Percentiles rank a stretch among this genome's conserved stretches.
These are phyloP conservation scores for Empidonax alnorum DNA, from an alignment of 2,113 vertebrate genomes.

Conservation along the genomic window DNA sequence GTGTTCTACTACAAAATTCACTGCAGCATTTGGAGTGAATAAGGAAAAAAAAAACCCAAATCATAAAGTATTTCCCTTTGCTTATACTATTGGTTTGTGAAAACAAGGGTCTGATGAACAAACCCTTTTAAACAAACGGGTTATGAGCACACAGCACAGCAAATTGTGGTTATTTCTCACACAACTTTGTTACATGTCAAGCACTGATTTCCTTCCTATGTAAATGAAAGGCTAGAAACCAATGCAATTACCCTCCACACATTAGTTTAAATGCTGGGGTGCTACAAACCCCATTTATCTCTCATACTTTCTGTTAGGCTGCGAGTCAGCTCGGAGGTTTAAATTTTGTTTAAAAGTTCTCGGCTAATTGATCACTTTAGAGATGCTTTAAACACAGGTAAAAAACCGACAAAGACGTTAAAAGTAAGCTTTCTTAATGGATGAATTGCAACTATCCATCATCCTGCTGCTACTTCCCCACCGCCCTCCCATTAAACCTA, in stretches of 20 bases:
- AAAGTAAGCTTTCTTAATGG: constrained; percentile 64
- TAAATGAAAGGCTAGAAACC: constrained; percentile 19
- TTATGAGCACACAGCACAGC: not conserved
- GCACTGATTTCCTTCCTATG: constrained; percentile 19
- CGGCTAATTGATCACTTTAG: constrained; percentile 64
- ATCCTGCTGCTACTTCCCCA: constrained; percentile 34
- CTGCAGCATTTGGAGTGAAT: not conserved
- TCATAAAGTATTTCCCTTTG: not conserved
- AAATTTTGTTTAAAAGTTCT: constrained; percentile 64
- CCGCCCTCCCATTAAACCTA: constrained; percentile 44
- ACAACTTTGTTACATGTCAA: not conserved
- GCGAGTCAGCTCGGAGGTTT: not conserved
- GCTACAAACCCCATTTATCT: constrained; percentile 49
- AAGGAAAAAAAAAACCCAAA: not conserved
- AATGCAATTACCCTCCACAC: constrained; percentile 4
- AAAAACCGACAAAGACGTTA: constrained; percentile 39
- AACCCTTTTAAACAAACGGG: not conserved
- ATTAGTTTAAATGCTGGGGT: constrained; percentile 6
- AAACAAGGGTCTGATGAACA: not conserved
- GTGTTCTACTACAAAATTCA: not conserved
- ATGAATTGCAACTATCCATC: constrained; percentile 69
- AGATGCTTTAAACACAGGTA: constrained; percentile 70
- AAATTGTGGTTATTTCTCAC: constrained; percentile 4
- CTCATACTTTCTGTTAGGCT: constrained; percentile 13
- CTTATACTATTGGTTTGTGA: not conserved